Evolutionary conservation across 2,888 invertebrate genomes (phyloP).

Genomic region (Laspeyria flexula): DNA sequence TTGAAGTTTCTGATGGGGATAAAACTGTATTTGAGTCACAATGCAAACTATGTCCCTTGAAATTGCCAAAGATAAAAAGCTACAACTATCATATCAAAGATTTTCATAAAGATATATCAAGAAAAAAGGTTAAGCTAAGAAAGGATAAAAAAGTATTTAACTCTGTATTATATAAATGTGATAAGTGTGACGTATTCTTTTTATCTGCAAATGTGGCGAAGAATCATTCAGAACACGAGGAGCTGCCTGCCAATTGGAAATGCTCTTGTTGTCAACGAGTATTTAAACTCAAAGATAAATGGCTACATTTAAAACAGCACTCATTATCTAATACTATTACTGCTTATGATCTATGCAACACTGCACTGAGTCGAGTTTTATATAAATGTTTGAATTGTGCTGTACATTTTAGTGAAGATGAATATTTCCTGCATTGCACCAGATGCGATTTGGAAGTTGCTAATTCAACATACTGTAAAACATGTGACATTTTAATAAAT

Average conservation of each 20-base stretch:
- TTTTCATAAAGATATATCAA: constrained; percentile 28
- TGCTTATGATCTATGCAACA: constrained; percentile 50
- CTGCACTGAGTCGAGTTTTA: constrained; percentile 46
- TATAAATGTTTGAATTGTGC: constrained; percentile 66
- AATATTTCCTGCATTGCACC: constrained; percentile 53
- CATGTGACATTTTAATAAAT: constrained; percentile 66
- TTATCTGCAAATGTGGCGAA: constrained; percentile 55
- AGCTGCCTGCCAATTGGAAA: constrained; percentile 62
- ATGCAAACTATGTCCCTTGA: constrained; percentile 54
- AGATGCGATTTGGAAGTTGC: constrained; percentile 51
- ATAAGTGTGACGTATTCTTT: constrained; percentile 67
- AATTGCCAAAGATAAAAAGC: constrained; percentile 22
- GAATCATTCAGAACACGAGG: constrained; percentile 60
- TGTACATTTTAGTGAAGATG: constrained; percentile 61
- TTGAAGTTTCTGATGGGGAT: constrained; percentile 27
- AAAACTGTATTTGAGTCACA: constrained; percentile 49
- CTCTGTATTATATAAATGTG: constrained; percentile 64
- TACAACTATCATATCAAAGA: constrained; percentile 45
- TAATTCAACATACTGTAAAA: constrained; percentile 57
- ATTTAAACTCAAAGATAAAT: constrained; percentile 62
- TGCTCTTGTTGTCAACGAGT: constrained; percentile 58
- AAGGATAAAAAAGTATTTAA: constrained; percentile 43
- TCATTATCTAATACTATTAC: constrained; percentile 47
- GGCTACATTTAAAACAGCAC: constrained; percentile 66
- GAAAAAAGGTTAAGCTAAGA: constrained; percentile 1